Evolutionary conservation across 53 echinoderm and acorn worm genomes (phyloP).

Genomic region (Hippasteria phrygiana): DNA sequence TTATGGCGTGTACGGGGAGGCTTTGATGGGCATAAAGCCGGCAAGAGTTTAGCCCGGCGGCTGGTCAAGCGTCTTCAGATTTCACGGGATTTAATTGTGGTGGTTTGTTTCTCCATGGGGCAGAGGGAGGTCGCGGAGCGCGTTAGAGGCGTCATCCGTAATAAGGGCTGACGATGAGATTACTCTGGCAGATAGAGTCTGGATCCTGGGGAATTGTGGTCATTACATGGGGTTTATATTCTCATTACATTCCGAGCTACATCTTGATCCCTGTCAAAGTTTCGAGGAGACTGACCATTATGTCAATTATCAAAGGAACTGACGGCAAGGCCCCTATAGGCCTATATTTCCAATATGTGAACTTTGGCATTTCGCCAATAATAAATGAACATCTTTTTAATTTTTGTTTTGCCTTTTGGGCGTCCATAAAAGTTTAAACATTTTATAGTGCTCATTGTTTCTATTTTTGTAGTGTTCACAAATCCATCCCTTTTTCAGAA

Average conservation of each 20-base stretch:
- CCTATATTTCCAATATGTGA: too few relatives aligned
- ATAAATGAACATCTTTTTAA: too few relatives aligned
- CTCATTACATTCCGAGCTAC: not conserved
- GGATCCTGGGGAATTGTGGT: not conserved
- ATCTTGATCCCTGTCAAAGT: not conserved
- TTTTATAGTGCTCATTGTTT: too few relatives aligned
- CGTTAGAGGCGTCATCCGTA: not conserved
- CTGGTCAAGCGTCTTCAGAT: not conserved
- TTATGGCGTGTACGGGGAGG: not conserved
- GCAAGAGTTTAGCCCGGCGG: not conserved
- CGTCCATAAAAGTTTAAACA: too few relatives aligned
- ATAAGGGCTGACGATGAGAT: not conserved
- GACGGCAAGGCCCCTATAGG: not conserved
- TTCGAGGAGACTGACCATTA: not conserved
- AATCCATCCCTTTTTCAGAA: too few relatives aligned
- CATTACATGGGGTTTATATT: not conserved
- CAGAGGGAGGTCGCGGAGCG: not conserved
- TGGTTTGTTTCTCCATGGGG: not conserved
- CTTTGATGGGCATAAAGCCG: not conserved
- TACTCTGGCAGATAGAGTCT: not conserved
- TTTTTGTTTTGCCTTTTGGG: too few relatives aligned
- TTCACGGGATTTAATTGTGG: constrained; percentile 3
- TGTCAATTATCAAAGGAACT: not conserved
- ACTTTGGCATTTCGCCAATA: too few relatives aligned
- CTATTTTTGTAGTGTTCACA: too few relatives aligned